phyloP scores from a whole-genome alignment of 30 jellyfish, hydroid and myxozoan species.

The Cassiopea xamachana region DNA sequence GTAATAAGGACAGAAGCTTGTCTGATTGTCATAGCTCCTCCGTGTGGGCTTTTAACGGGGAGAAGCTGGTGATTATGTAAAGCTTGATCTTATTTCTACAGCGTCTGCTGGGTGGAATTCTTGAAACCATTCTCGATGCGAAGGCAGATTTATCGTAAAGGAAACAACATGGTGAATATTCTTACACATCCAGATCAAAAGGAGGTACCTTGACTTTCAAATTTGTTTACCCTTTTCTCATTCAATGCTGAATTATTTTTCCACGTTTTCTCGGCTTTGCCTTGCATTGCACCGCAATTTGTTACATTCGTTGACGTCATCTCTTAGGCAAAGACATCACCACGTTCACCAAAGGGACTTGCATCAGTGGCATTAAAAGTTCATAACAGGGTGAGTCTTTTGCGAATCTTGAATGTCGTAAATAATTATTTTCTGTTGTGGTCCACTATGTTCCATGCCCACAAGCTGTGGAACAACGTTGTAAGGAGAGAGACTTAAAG shows the following conservation, averaged over 20 bases:
- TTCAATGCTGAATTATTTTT: neutral
- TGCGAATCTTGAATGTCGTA: neutral
- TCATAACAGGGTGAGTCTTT: slow-evolving; percentile 55
- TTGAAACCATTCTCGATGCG: slow-evolving; percentile 58
- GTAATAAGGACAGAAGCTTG: too few relatives aligned
- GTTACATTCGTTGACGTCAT: neutral
- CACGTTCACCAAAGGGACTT: slow-evolving; percentile 59
- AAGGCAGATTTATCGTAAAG: slow-evolving; percentile 67
- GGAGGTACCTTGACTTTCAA: slow-evolving; percentile 20
- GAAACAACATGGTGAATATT: slow-evolving; percentile 76
- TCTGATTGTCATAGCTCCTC: neutral
- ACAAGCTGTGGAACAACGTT: too few relatives aligned
- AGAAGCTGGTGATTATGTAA: neutral
- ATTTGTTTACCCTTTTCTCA: neutral
- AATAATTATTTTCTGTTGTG: too few relatives aligned
- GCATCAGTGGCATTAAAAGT: slow-evolving; percentile 55
- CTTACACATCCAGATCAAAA: slow-evolving; percentile 63
- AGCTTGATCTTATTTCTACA: neutral
- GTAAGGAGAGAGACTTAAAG: too few relatives aligned
- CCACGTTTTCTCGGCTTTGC: neutral
- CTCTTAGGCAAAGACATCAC: slow-evolving; percentile 16
- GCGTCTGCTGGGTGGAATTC: slow-evolving; percentile 85
- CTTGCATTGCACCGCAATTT: neutral
- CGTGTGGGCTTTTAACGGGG: neutral
- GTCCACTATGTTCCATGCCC: too few relatives aligned